phyloP scores from a whole-genome alignment of 2,113 vertebrate genomes.

The Cettia cetti region DNA sequence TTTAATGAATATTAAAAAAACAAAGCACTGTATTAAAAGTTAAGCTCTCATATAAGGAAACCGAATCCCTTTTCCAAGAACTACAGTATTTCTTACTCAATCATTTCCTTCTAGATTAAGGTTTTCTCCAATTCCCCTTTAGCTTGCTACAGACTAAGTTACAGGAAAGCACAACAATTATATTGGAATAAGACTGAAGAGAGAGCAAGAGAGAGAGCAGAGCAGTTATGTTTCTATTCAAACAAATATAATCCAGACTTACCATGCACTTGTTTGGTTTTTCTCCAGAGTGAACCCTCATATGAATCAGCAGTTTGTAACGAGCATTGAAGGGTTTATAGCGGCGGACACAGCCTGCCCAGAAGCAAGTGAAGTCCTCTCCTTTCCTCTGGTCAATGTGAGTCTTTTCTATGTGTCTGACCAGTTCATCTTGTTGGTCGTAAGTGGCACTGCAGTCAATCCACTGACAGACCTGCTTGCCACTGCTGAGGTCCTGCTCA shows the following conservation, averaged over 20 bases:
- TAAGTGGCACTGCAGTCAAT: conserved; percentile 96
- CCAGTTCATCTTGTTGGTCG: conserved; percentile 96
- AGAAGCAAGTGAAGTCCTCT: conserved; percentile 99
- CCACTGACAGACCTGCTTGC: conserved; percentile 92
- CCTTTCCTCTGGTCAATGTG: conserved; percentile 98
- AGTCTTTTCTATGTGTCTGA: conserved; percentile 98
- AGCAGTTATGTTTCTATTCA: conserved; percentile 19
- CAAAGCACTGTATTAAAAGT: conserved; percentile 56
- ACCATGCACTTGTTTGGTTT: conserved; percentile 99
- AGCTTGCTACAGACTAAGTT: conserved; percentile 6
- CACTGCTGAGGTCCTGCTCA: conserved; percentile 71
- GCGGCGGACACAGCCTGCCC: conserved; percentile 94
- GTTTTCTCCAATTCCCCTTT: conserved; percentile 10
- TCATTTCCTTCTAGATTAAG: conserved; percentile 46
- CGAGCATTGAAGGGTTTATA: conserved; percentile 99
- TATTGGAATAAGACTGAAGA: neutral
- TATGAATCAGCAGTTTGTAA: conserved; percentile 99
- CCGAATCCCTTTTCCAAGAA: conserved; percentile 41
- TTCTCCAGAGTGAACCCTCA: conserved; percentile 98
- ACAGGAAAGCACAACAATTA: conserved; percentile 45
- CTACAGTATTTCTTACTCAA: conserved; percentile 49
- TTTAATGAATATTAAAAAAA: conserved; percentile 64
- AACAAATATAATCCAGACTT: conserved; percentile 76
- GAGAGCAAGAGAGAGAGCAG: neutral
- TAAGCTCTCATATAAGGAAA: conserved; percentile 55